These are phyloP conservation scores for Ophion costatus DNA, from an alignment of 2,888 invertebrate genomes.

Conservation along the genomic window DNA sequence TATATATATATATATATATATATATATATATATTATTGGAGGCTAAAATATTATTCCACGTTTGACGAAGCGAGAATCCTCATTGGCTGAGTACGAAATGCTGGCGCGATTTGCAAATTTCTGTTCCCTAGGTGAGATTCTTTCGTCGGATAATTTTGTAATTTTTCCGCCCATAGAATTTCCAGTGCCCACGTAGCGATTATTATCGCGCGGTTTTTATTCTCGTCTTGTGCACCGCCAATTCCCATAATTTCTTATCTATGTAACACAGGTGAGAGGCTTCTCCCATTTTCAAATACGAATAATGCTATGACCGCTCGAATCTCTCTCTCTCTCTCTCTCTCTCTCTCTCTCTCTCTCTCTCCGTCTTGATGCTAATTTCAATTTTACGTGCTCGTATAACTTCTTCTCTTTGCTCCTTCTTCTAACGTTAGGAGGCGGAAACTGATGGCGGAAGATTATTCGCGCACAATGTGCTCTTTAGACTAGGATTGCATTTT, in stretches of 20 bases:
- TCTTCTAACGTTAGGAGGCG: no score
- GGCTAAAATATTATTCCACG: slow-evolving; percentile 57
- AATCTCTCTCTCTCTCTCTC: neutral
- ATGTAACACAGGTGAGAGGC: slow-evolving; percentile 5
- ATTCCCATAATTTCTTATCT: slow-evolving; percentile 38
- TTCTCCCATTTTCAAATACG: slow-evolving; percentile 11
- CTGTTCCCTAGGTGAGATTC: slow-evolving; percentile 30
- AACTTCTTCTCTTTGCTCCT: no score
- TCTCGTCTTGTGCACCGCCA: slow-evolving; percentile 28
- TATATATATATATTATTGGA: slow-evolving; percentile 27
- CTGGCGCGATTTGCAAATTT: slow-evolving; percentile 34
- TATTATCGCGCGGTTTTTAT: neutral
- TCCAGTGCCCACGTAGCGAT: slow-evolving; percentile 1
- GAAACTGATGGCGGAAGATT: no score
- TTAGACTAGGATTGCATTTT: neutral
- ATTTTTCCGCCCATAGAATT: slow-evolving; percentile 62
- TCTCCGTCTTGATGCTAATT: slow-evolving; percentile 12
- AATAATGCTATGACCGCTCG: slow-evolving; percentile 18
- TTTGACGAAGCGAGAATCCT: slow-evolving; percentile 63
- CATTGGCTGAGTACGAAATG: slow-evolving; percentile 57
- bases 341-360: slow-evolving; percentile 12
- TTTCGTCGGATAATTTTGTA: slow-evolving; percentile 60
- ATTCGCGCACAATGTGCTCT: no score
- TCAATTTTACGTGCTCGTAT: slow-evolving; percentile 6
- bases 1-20: no score